Evolutionary conservation across 2,797 vertebrate species (phyloP).

Genomic region (Lagodon rhomboides): DNA sequence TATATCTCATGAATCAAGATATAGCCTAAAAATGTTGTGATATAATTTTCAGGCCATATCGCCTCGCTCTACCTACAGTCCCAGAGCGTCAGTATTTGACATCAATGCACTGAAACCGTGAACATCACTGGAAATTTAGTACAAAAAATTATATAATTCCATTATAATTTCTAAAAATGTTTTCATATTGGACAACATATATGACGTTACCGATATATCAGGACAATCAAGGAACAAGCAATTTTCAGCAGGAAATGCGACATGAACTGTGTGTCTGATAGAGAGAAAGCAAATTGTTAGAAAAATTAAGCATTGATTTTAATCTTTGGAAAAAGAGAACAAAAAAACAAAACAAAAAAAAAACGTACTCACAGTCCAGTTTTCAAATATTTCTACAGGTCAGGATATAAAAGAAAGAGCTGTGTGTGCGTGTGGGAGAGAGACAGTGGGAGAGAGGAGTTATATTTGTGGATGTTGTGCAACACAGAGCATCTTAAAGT

Average conservation of each 20-base stretch:
- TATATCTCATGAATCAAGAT: no score
- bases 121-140: no score
- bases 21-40: no score
- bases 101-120: no score
- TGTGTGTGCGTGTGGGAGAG: slow-evolving; percentile 1
- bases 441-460: neutral
- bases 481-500: slow-evolving; percentile 12
- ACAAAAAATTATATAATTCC: no score
- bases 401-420: neutral
- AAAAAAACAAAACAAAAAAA: neutral
- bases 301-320: neutral
- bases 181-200: no score
- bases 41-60: no score
- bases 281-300: neutral
- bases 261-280: neutral
- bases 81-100: no score
- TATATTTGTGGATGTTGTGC: slow-evolving; percentile 22
- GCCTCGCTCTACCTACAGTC: no score
- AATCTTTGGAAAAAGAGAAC: no score
- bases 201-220: no score
- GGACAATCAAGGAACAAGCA: neutral
- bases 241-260: neutral
- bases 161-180: no score
- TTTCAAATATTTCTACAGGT: neutral
- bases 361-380: neutral